These are phyloP conservation scores for Ennomos quercinarius DNA, from an alignment of 2,888 invertebrate genomes.

Conservation along the genomic window DNA sequence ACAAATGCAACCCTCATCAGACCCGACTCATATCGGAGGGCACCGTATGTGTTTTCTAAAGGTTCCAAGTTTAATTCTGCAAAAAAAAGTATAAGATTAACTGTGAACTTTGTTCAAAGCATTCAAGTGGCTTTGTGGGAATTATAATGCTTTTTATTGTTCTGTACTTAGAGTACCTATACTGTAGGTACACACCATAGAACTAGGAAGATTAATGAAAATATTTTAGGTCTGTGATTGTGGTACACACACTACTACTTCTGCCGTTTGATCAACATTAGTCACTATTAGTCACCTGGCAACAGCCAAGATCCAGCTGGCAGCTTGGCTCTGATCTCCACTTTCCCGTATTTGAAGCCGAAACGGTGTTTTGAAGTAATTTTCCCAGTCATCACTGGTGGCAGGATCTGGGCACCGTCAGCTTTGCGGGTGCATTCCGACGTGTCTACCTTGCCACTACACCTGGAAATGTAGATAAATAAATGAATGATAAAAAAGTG, in stretches of 20 bases:
- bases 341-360: conserved; percentile 88
- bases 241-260: no score
- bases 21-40: conserved; percentile 86
- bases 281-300: conserved; percentile 75
- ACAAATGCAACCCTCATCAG: conserved; percentile 90
- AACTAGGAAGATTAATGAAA: no score
- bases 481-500: no score
- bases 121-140: no score
- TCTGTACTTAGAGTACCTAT: no score
- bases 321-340: conserved; percentile 89
- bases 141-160: no score
- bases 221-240: no score
- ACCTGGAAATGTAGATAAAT: conserved; percentile 57
- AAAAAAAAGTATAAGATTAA: conserved; percentile 23
- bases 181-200: no score
- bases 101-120: no score
- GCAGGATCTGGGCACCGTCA: conserved; percentile 85
- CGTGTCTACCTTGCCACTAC: conserved; percentile 75
- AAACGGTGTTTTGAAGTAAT: conserved; percentile 88
- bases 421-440: conserved; percentile 78
- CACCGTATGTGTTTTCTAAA: conserved; percentile 87
- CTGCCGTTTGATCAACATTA: no score
- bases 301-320: conserved; percentile 92
- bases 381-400: conserved; percentile 88
- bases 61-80: conserved; percentile 89